These are phyloP conservation scores for Thamnophis sirtalis DNA, from an alignment of 2,113 vertebrate species.

Conservation along the genomic window DNA sequence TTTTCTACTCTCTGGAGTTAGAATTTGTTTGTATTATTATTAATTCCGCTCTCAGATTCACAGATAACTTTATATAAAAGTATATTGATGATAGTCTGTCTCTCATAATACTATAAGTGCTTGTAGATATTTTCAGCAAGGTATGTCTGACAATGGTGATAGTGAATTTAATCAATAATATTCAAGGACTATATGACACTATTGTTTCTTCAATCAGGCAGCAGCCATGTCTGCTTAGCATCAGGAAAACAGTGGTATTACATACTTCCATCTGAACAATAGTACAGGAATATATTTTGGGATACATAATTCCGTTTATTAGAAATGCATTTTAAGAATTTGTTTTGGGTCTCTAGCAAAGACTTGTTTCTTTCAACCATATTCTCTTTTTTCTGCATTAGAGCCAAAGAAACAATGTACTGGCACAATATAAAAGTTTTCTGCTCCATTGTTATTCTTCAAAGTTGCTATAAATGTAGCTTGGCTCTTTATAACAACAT, in stretches of 20 bases:
- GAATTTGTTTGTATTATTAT: background rate
- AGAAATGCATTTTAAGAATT: background rate
- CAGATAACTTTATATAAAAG: background rate
- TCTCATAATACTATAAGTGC: background rate
- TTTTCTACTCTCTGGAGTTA: background rate
- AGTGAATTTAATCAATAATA: background rate
- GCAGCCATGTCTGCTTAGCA: background rate
- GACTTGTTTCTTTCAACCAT: constrained; percentile 64
- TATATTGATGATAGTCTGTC: background rate
- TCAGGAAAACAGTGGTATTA: background rate
- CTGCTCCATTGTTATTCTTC: background rate
- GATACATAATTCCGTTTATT: background rate
- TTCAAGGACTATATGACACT: background rate
- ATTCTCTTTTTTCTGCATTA: background rate
- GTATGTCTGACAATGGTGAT: background rate
- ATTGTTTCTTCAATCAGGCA: background rate
- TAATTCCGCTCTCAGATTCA: background rate
- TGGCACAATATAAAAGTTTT: constrained; percentile 3
- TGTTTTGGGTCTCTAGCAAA: constrained; percentile 16
- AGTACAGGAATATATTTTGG: background rate
- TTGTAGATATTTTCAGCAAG: background rate
- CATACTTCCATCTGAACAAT: background rate
- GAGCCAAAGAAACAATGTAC: background rate
- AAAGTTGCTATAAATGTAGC: rapidly evolving
- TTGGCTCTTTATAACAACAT: background rate